Evolutionary conservation across 2,888 invertebrate genomes (phyloP).

Genomic region (Pelosia muscerda): DNA sequence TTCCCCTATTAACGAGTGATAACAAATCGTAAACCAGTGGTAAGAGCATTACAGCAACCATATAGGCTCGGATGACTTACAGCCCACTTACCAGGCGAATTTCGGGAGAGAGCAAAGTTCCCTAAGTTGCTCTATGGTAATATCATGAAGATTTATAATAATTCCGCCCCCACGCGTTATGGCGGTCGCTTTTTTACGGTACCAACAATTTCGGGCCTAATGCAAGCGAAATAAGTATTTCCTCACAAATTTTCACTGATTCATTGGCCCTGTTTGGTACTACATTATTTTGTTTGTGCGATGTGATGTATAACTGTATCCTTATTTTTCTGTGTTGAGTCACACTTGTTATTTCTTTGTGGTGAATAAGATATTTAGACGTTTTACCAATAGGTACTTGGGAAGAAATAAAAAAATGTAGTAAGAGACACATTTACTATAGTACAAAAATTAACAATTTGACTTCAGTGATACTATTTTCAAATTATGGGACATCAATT

Average conservation of each 20-base stretch:
- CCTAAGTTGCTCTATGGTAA: constrained; percentile 83
- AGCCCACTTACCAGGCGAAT: constrained; percentile 82
- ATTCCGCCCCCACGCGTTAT: constrained; percentile 76
- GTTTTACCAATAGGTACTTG: neutral
- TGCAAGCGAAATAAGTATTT: constrained; percentile 66
- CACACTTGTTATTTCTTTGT: constrained; percentile 3
- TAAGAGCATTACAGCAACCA: constrained; percentile 59
- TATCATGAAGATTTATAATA: constrained; percentile 86
- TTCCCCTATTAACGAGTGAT: constrained; percentile 26
- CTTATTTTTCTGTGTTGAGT: constrained; percentile 30
- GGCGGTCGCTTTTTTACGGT: constrained; percentile 75
- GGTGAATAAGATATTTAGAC: neutral
- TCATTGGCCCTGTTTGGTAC: constrained; percentile 44
- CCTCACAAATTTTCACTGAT: constrained; percentile 61
- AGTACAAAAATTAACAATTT: neutral
- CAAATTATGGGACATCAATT: no score
- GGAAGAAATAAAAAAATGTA: neutral
- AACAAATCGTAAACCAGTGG: constrained; percentile 61
- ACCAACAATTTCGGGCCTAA: constrained; percentile 76
- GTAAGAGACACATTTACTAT: neutral
- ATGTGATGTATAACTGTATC: constrained; percentile 6
- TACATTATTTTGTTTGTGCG: constrained; percentile 37
- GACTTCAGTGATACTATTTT: no score
- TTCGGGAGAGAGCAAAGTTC: constrained; percentile 81
- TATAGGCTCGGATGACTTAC: constrained; percentile 78